Evolutionary conservation across 2,888 invertebrate species (phyloP), one percentile per base, ranked within the genome.

Genomic region (Spodoptera littoralis): DNA sequence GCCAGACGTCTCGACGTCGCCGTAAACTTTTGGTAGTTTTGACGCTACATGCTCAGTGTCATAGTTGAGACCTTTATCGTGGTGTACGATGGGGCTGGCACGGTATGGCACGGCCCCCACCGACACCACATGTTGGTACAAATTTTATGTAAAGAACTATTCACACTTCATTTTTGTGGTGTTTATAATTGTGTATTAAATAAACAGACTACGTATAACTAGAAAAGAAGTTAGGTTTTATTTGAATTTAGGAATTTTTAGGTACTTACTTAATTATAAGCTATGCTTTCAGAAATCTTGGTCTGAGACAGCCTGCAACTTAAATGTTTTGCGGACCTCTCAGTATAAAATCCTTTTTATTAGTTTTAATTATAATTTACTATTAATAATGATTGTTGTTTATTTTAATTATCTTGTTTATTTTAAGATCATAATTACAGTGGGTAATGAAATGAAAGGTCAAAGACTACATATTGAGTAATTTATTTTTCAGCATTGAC

Each of bases 21-120:
- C 83, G 89, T 88, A 85, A 88, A 87, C 77, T 89, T 91, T 90
- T 89, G 91, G 88, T 91, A 90, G 92, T 91, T 92, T 92, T 90
- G 91, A 89, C 91, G 92, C 92, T 89, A 88, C 87, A 84, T 83
- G 88, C 83, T 84, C 83, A 87, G 93, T 92, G 92, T 92, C 89
- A 92, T 90, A 91, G 91, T 88, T 91, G 86, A 88, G 87, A 87
- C 89, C 88, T 89, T 90, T 88, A 87, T 86, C 86, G 88, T 82
- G 85, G 88, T 79, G 84, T 81, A 84, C 86, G 85, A 87, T 84
- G 86, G 86, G 83, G 79, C 92, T 89, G 94, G 92, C 90, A 94
- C 94, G 88, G 92, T 92, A 88, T 88, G 94, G 93, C 90, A 94
- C 94, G 90, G 75, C 90, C 87, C 86, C 85, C 88, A 79, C 85